Percentiles rank a stretch among this genome's conserved stretches.
phyloP scores from a whole-genome alignment of 2,797 vertebrate species.

The Centroberyx gerrardi region DNA sequence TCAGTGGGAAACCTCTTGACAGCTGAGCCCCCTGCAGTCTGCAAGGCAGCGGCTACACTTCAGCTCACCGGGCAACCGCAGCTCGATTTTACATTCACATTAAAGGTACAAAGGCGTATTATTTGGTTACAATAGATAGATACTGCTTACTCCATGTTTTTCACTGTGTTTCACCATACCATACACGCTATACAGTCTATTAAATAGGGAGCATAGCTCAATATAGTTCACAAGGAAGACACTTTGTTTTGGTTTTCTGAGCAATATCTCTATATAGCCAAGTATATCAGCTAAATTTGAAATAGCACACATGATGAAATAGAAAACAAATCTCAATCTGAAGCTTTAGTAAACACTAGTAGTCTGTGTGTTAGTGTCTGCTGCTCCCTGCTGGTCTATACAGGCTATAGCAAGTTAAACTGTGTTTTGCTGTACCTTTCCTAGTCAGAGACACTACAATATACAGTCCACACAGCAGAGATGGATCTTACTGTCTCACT shows the following conservation, averaged over 20 bases:
- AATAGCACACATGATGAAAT: constrained; percentile 7
- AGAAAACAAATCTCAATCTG: not conserved
- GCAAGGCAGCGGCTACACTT: constrained; percentile 38
- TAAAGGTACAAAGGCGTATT: constrained; percentile 12
- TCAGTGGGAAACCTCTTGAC: constrained; percentile 57
- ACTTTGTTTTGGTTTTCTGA: not conserved
- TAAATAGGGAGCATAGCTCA: not conserved
- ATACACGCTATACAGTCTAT: not conserved
- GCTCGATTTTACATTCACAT: constrained; percentile 26
- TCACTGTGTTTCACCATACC: not conserved
- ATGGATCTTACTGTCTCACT: constrained; percentile 16
- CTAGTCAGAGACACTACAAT: not conserved
- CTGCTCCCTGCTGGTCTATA: constrained; percentile 66
- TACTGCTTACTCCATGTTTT: not conserved
- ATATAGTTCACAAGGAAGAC: not conserved
- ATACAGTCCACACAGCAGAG: constrained; percentile 4
- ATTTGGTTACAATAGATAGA: not conserved
- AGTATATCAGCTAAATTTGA: constrained; percentile 12
- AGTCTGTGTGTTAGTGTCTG: constrained; percentile 42
- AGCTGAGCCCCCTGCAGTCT: constrained; percentile 72
- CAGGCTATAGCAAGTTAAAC: not conserved
- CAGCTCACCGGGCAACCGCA: constrained; percentile 20
- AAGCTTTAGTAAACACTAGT: not conserved
- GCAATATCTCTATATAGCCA: not conserved
- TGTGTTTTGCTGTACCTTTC: too few relatives aligned